Conservation (phyloP, 2,113 vertebrate species). For the Triplophysa siluroides region DNA sequence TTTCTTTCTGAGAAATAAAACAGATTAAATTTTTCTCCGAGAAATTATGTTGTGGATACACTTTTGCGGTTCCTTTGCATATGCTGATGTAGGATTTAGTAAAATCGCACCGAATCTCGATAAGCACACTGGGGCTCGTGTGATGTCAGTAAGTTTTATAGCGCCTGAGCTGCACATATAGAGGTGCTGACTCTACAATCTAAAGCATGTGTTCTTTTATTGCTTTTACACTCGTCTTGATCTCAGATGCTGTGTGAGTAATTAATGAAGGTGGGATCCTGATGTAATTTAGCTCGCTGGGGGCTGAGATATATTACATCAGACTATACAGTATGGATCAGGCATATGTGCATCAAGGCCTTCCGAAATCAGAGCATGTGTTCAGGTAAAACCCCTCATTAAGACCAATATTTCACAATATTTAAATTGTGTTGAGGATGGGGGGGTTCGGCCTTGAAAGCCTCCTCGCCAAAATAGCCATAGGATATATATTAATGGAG, state of each 20-base stretch:
- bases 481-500: constrained; percentile 31
- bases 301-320: constrained; percentile 70
- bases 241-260: constrained; percentile 71
- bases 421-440: constrained; percentile 3
- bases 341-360: constrained; percentile 26
- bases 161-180: constrained; percentile 2
- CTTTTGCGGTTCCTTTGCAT: constrained; percentile 2
- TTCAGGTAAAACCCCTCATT: constrained; percentile 10
- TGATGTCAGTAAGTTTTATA: constrained; percentile 42
- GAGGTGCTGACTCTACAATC: constrained; percentile 68
- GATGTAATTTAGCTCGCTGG: constrained; percentile 68
- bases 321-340: constrained; percentile 53
- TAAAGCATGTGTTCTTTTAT: constrained; percentile 64
- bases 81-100: not conserved
- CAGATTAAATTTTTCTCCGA: not conserved
- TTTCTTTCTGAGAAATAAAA: not conserved
- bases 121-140: not conserved
- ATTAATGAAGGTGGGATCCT: constrained; percentile 75
- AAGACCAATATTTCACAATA: constrained; percentile 16
- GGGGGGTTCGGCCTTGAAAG: constrained; percentile 8
- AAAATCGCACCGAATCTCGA: not conserved
- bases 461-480: constrained; percentile 2
- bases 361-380: not conserved
- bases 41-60: not conserved
- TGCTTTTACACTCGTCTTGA: constrained; percentile 74